These are phyloP conservation scores for Syrrhaptes paradoxus DNA, from an alignment of 2,113 vertebrate species.

Conservation along the genomic window DNA sequence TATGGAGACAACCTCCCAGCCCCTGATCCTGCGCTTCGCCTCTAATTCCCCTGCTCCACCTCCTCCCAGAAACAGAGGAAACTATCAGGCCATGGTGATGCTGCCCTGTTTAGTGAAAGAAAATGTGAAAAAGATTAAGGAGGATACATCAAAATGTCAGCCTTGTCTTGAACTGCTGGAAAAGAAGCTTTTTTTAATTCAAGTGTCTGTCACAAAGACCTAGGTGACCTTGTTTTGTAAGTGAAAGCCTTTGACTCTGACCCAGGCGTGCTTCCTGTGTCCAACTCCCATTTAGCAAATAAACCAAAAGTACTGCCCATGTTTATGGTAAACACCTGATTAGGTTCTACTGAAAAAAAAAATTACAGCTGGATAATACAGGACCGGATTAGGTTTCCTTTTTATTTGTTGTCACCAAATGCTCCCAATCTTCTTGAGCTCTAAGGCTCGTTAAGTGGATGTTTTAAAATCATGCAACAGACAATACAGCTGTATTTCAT, in stretches of 20 bases:
- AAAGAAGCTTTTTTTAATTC: not conserved
- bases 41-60: not conserved
- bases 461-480: slow-evolving; percentile 55
- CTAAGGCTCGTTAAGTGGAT: slow-evolving; percentile 54
- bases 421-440: slow-evolving; percentile 47
- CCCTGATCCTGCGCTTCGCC: not conserved
- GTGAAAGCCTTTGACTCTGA: slow-evolving; percentile 55
- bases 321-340: slow-evolving; percentile 83
- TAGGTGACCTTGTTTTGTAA: slow-evolving; percentile 74
- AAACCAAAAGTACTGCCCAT: slow-evolving; percentile 83
- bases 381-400: slow-evolving; percentile 67
- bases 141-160: slow-evolving; percentile 58
- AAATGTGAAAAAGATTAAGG: slow-evolving; percentile 72
- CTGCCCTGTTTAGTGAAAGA: slow-evolving; percentile 17
- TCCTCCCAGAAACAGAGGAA: slow-evolving; percentile 32
- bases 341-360: slow-evolving; percentile 50
- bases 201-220: not conserved
- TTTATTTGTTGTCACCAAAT: slow-evolving; percentile 76
- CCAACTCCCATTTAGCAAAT: slow-evolving; percentile 90
- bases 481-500: slow-evolving; percentile 79
- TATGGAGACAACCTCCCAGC: slow-evolving; percentile 64
- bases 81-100: slow-evolving; percentile 28
- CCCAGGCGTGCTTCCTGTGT: slow-evolving; percentile 70
- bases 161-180: not conserved
- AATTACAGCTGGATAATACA: slow-evolving; percentile 61